phyloP scores from a whole-genome alignment of 1,140 invertebrate genomes.

The Phthorimaea operculella region DNA sequence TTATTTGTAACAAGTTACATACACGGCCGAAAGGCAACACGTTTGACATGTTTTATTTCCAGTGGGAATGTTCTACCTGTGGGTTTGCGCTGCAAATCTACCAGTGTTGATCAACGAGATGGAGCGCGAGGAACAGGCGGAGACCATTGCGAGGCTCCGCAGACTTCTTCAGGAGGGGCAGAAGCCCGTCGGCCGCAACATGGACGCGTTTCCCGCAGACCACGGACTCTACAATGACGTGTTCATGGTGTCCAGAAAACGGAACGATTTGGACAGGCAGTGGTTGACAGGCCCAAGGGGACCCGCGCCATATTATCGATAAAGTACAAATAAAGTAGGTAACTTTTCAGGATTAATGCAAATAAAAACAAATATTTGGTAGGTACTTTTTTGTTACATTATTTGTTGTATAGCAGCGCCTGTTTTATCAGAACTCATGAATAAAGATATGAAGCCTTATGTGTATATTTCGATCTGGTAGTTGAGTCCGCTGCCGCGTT shows the following conservation, averaged over 20 bases:
- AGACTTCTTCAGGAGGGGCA: conserved; percentile 30
- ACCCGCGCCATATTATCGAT: background rate
- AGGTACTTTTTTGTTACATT: no score
- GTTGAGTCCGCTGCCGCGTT: conserved; percentile 53
- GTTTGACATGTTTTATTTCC: conserved; percentile 19
- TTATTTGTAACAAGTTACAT: no score
- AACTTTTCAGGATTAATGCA: no score
- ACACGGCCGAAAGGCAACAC: no score
- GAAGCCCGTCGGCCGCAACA: background rate
- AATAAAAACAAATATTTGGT: no score
- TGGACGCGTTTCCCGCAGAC: background rate
- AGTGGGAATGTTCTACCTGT: conserved; percentile 59
- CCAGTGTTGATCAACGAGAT: conserved; percentile 53
- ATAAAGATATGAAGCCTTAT: conserved; percentile 16
- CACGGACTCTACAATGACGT: background rate
- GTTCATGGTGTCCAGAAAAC: background rate
- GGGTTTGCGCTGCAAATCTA: conserved; percentile 53
- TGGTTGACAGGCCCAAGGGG: background rate
- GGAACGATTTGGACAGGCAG: background rate
- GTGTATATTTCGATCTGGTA: conserved; percentile 59
- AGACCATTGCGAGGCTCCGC: conserved; percentile 39
- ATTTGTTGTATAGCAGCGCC: no score
- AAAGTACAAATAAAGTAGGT: background rate
- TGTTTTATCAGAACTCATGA: no score
- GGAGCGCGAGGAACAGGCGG: conserved; percentile 43